Evolutionary conservation across 2,888 invertebrate species (phyloP).

Genomic region (Stegana nigrithorax): DNA sequence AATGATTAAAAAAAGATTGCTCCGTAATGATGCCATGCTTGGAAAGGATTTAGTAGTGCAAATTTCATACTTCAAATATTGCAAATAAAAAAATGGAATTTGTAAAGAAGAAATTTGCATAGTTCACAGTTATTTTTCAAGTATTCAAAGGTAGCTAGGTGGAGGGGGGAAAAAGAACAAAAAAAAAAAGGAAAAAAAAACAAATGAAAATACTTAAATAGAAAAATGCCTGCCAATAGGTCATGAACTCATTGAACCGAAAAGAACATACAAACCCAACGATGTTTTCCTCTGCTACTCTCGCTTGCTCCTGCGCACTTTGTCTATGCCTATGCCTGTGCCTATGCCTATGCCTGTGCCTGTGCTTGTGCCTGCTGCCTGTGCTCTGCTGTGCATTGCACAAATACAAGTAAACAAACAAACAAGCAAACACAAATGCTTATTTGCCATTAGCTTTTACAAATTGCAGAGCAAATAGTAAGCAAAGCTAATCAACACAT

Average conservation of each 20-base stretch:
- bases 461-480: slow-evolving; percentile 4
- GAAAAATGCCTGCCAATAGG: neutral
- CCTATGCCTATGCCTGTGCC: neutral
- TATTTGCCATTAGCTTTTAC: slow-evolving; percentile 5
- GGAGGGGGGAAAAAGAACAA: neutral
- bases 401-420: no score
- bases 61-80: neutral
- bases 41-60: neutral
- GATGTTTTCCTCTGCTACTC: neutral
- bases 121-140: neutral
- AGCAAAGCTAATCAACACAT: slow-evolving; percentile 10
- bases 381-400: no score
- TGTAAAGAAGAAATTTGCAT: no score
- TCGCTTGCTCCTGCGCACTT: neutral
- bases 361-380: neutral
- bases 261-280: neutral
- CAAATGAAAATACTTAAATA: neutral
- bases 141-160: neutral
- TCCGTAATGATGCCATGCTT: no score
- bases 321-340: neutral
- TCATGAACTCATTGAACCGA: slow-evolving; percentile 13
- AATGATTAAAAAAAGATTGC: no score
- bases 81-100: neutral
- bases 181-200: neutral
- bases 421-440: neutral